These are phyloP conservation scores for Ectemnius lituratus DNA, from an alignment of 2,888 invertebrate species.

Conservation along the genomic window DNA sequence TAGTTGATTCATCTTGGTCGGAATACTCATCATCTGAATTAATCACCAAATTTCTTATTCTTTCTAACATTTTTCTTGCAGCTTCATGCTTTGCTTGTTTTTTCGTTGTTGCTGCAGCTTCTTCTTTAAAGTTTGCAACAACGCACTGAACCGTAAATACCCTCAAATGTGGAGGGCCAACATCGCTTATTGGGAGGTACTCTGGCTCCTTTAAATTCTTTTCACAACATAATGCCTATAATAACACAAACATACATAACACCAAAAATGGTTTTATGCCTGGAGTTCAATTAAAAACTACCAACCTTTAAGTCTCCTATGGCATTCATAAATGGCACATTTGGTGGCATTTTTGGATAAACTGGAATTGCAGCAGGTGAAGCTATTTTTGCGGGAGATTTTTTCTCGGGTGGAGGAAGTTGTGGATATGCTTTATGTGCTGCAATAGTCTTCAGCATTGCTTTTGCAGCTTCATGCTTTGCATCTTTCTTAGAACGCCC, in stretches of 20 bases:
- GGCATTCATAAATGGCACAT: conserved; percentile 70
- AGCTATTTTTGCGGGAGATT: conserved; percentile 67
- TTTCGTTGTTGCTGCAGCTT: conserved; percentile 82
- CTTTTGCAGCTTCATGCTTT: conserved; percentile 76
- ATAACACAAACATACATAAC: conserved; percentile 29
- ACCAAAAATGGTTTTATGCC: not conserved
- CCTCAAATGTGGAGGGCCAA: conserved; percentile 84
- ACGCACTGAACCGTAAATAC: conserved; percentile 82
- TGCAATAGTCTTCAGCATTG: conserved; percentile 71
- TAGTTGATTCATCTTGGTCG: not conserved
- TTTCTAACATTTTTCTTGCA: conserved; percentile 77
- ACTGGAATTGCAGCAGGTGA: conserved; percentile 51
- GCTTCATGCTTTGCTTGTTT: conserved; percentile 84
- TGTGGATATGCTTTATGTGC: conserved; percentile 64
- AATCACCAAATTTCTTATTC: conserved; percentile 61
- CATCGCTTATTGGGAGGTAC: conserved; percentile 81
- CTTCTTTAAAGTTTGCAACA: conserved; percentile 80
- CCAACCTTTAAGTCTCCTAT: conserved; percentile 71
- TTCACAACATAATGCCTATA: conserved; percentile 71
- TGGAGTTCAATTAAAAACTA: conserved; percentile 9
- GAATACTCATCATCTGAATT: conserved; percentile 4
- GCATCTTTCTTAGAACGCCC: conserved; percentile 78
- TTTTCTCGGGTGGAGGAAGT: conserved; percentile 66
- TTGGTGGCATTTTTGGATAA: conserved; percentile 52
- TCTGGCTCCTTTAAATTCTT: conserved; percentile 79